A percentile compares a stretch with the other conserved stretches of the same genome.
phyloP scores from a whole-genome alignment of 2,113 vertebrate genomes.

The Prochilodus magdalenae region DNA sequence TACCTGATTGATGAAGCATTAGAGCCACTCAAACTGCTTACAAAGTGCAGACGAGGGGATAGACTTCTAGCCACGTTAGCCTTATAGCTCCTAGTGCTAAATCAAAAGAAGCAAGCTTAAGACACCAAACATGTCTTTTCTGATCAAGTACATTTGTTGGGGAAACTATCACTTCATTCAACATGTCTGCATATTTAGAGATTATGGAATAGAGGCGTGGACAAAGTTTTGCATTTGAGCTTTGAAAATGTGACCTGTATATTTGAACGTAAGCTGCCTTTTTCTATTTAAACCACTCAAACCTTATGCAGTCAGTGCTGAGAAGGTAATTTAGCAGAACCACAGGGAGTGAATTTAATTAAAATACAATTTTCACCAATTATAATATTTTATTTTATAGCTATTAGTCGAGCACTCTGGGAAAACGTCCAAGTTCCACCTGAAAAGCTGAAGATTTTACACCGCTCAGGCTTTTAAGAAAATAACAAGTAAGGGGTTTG shows the following conservation, averaged over 20 bases:
- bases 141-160: too few species aligned
- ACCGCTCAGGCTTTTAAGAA: neutral
- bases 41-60: too few species aligned
- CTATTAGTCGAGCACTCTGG: neutral
- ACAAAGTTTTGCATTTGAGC: conserved; percentile 61
- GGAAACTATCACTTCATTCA: neutral
- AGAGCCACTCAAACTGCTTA: too few species aligned
- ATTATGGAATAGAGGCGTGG: neutral
- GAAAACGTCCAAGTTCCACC: neutral
- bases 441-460: neutral
- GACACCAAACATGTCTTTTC: too few species aligned
- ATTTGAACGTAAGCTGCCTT: conserved; percentile 45
- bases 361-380: conserved; percentile 62
- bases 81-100: too few species aligned
- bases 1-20: too few species aligned
- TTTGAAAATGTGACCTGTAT: conserved; percentile 54
- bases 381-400: conserved; percentile 9
- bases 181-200: neutral
- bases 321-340: conserved; percentile 73
- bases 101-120: too few species aligned
- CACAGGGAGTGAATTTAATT: conserved; percentile 72
- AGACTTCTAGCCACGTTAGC: too few species aligned
- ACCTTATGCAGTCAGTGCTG: conserved; percentile 66
- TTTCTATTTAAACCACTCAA: neutral
- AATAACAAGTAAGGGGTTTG: neutral